phyloP scores from a whole-genome alignment of 2,113 vertebrate genomes.

The Ciconia maguari region DNA sequence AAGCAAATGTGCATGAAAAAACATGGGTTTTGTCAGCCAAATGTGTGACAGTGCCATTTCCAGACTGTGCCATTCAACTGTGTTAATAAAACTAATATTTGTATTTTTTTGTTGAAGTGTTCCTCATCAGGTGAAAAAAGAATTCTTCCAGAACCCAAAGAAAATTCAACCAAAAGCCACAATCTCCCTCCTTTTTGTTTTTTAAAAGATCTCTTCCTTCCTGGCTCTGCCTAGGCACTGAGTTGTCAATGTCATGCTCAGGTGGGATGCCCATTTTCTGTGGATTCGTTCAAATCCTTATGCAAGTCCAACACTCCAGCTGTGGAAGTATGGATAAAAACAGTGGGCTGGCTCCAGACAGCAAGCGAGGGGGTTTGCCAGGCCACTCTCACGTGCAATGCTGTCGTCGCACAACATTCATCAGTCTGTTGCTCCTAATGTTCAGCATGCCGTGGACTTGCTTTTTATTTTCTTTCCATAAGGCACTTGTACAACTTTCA shows the following conservation, averaged over 20 bases:
- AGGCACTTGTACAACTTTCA: not conserved
- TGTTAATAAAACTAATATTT: constrained; percentile 57
- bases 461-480: constrained; percentile 22
- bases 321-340: constrained; percentile 33
- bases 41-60: constrained; percentile 44
- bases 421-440: not conserved
- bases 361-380: not conserved
- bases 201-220: not conserved
- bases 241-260: not conserved
- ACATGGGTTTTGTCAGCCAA: constrained; percentile 44
- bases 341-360: not conserved
- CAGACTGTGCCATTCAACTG: constrained; percentile 25
- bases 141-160: constrained; percentile 44
- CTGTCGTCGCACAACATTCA: not conserved
- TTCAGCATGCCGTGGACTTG: not conserved
- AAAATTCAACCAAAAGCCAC: constrained; percentile 19
- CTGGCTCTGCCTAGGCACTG: not conserved
- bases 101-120: constrained; percentile 50
- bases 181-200: not conserved
- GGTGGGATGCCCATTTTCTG: constrained; percentile 14
- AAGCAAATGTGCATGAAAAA: constrained; percentile 59
- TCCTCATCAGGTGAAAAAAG: constrained; percentile 57
- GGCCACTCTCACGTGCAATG: not conserved
- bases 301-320: not conserved
- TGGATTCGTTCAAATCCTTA: not conserved